Conservation (phyloP, 2,888 invertebrate genomes). For the Carpatolechia fugitivella region DNA sequence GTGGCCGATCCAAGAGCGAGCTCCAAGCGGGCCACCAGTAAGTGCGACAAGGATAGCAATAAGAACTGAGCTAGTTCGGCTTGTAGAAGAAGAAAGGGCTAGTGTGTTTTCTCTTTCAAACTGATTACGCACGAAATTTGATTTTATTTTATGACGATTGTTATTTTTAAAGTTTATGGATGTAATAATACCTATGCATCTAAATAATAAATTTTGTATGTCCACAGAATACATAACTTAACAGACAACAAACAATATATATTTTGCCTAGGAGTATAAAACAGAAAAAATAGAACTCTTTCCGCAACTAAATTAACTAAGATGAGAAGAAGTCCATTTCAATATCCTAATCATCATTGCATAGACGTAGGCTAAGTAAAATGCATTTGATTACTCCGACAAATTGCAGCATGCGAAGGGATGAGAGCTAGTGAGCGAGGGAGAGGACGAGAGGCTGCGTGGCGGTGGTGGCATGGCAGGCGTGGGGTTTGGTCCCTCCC, state of each 20-base stretch:
- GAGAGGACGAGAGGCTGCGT: slow-evolving; percentile 35
- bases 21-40: slow-evolving; percentile 31
- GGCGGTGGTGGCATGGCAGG: no score
- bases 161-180: no score
- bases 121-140: slow-evolving; percentile 19
- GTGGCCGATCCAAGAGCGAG: slow-evolving; percentile 50
- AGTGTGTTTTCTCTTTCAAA: slow-evolving; percentile 30
- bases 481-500: slow-evolving; percentile 33
- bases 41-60: slow-evolving; percentile 49
- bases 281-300: no score
- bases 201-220: no score
- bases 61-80: slow-evolving; percentile 36
- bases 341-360: no score
- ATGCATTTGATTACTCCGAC: background rate
- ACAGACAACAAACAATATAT: no score
- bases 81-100: slow-evolving; percentile 34
- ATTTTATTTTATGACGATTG: background rate
- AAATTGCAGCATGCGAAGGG: background rate
- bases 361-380: no score
- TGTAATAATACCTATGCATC: no score
- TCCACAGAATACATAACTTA: no score
- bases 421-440: slow-evolving; percentile 34
- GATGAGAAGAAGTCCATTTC: no score
- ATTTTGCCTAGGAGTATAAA: no score
- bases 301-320: no score